These are phyloP conservation scores for Xerus inauris DNA, from an alignment of 2,113 vertebrate genomes.

Conservation along the genomic window DNA sequence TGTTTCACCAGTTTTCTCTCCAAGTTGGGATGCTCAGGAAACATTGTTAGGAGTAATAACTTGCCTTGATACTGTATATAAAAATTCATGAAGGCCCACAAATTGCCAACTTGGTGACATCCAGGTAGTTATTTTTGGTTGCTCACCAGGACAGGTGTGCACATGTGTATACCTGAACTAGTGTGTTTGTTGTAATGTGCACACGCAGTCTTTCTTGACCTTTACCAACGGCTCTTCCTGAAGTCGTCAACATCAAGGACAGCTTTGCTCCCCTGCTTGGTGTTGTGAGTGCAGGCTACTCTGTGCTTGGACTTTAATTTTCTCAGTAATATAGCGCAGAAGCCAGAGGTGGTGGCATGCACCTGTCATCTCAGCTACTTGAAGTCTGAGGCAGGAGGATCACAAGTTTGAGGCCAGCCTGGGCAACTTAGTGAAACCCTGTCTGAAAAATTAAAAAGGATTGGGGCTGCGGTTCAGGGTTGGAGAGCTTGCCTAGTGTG, in stretches of 20 bases:
- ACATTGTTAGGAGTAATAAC: background rate
- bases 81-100: constrained; percentile 46
- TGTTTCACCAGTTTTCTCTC: background rate
- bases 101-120: constrained; percentile 4
- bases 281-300: fast-evolving
- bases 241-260: background rate
- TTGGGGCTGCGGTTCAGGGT: too few species aligned
- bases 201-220: background rate
- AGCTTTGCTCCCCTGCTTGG: fast-evolving
- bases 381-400: too few species aligned
- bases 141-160: background rate
- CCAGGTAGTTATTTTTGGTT: constrained; percentile 29
- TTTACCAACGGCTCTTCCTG: background rate
- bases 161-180: background rate
- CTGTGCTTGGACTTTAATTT: background rate
- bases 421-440: too few species aligned
- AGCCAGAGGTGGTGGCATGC: too few species aligned
- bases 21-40: background rate
- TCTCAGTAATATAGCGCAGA: too few species aligned
- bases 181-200: background rate
- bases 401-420: too few species aligned
- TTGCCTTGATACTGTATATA: background rate
- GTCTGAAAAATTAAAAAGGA: too few species aligned
- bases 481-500: too few species aligned
- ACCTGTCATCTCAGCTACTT: too few species aligned